Conservation (phyloP, 2,797 vertebrate genomes). For the Hirundo rustica region DNA sequence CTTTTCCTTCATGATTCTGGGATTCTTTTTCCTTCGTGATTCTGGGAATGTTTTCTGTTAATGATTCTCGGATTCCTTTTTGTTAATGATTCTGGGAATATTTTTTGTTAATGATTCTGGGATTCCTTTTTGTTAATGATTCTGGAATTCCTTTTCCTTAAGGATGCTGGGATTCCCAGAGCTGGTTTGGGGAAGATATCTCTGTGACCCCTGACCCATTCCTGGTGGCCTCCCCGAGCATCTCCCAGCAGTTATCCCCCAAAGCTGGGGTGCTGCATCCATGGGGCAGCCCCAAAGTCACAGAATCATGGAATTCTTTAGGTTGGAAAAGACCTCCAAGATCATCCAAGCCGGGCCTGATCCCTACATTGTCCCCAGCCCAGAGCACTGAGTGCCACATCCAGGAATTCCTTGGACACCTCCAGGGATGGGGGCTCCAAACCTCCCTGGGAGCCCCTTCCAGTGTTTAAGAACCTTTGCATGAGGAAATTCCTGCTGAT, state of each 20-base stretch:
- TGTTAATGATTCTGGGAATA: neutral
- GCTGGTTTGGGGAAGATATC: neutral
- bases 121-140: accelerated
- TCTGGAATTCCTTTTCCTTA: neutral
- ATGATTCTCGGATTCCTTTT: too few species aligned
- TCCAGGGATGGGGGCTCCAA: neutral
- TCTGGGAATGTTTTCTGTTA: too few species aligned
- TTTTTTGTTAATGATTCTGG: neutral
- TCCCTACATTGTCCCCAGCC: neutral
- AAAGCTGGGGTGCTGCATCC: neutral
- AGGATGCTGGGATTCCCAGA: neutral
- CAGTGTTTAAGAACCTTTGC: neutral
- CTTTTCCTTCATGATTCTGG: accelerated
- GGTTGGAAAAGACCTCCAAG: neutral
- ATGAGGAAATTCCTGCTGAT: neutral
- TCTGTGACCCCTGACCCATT: accelerated
- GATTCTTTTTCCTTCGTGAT: neutral
- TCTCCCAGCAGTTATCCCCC: neutral
- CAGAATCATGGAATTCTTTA: neutral
- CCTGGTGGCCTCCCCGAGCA: neutral
- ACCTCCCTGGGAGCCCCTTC: neutral
- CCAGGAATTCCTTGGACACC: neutral
- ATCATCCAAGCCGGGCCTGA: accelerated
- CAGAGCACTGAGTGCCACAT: neutral
- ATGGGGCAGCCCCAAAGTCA: neutral